Base-by-base conservation (phyloP, 1,140 invertebrate species). In the Drosophila arizonae region DNA sequence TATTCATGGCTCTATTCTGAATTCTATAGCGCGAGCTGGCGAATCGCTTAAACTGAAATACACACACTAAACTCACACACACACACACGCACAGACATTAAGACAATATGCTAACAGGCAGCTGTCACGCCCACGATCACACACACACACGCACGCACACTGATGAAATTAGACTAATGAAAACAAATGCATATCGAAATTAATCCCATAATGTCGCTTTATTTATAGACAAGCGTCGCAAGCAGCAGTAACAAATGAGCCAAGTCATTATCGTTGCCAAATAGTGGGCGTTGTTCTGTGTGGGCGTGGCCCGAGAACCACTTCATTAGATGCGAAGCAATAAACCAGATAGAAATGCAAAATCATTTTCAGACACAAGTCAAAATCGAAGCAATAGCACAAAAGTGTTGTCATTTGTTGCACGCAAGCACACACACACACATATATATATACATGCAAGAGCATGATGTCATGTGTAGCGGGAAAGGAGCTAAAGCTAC, bases 151-250 rank as follows among this genome's bases (percentile, higher is more conserved):
- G 46, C 43, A 62, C 10, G 39, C 17, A 48, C 8, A 21, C 43
- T 57, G 55, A 61, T 65, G 56, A 82, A 88, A 88, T 87, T 87
- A 82, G 76, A 77, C 82, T 87, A 87, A 87, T 87, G 79, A 88
- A 88, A 79, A 82, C 76, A 88, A 87, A 87, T 88, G 79, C 79
- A 88, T 77, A 88, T 88, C 69, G 72, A 79, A 86, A 88, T 88
- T 87, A 87, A 88, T 79, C 84, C 84, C 76, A 88, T 86, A 77
- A 76, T 74, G 82, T 87, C 84, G 60, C 79, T 66, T 72, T 82
- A 82, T 87, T 82, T 88, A 82, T 84, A 79, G 84, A 68, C 64
- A 63, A 75, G 50, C 61, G 65, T 64, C 60, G 52, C 41, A 28
- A 63, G 60, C 63, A 76, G 67, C 17, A 46, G 66, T 67, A 67